Conservation (phyloP, 2,888 invertebrate genomes). For the Caenorhabditis japonica region DNA sequence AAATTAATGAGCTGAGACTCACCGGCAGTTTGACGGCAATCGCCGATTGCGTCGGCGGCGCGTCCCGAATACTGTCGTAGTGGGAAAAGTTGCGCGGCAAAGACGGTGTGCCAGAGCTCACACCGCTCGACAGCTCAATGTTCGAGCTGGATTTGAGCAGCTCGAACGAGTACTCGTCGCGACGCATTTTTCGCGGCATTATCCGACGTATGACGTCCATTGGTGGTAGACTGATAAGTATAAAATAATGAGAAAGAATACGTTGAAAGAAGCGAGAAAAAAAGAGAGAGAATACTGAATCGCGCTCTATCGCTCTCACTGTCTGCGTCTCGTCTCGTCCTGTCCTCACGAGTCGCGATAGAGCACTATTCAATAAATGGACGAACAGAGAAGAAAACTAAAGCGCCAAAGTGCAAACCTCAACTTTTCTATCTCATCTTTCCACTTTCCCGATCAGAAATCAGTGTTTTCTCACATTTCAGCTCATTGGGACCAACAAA, state of each 20-base stretch:
- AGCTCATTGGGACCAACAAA: too few species aligned
- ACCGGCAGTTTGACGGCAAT: too few species aligned
- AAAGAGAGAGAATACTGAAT: constrained; percentile 2
- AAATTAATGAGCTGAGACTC: too few species aligned
- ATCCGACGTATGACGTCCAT: constrained; percentile 62
- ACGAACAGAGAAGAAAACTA: too few species aligned
- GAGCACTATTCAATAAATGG: too few species aligned
- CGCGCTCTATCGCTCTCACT: too few species aligned
- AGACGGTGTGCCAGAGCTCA: constrained; percentile 32
- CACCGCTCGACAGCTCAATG: constrained; percentile 46
- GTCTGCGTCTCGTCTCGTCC: too few species aligned
- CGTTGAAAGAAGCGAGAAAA: neutral
- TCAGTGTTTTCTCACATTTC: too few species aligned
- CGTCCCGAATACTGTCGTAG: constrained; percentile 51
- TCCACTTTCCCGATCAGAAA: too few species aligned
- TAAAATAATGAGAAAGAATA: constrained; percentile 3
- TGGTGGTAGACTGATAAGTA: neutral
- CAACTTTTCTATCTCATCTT: too few species aligned
- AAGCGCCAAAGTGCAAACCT: too few species aligned
- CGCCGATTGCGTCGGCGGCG: constrained; percentile 36
- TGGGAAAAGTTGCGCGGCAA: constrained; percentile 45
- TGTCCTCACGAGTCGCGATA: too few species aligned
- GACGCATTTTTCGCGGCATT: constrained; percentile 53
- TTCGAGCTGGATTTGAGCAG: constrained; percentile 55
- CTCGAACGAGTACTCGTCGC: constrained; percentile 64